Conservation (phyloP, 2,113 vertebrate species). For the Callipepla californica region DNA sequence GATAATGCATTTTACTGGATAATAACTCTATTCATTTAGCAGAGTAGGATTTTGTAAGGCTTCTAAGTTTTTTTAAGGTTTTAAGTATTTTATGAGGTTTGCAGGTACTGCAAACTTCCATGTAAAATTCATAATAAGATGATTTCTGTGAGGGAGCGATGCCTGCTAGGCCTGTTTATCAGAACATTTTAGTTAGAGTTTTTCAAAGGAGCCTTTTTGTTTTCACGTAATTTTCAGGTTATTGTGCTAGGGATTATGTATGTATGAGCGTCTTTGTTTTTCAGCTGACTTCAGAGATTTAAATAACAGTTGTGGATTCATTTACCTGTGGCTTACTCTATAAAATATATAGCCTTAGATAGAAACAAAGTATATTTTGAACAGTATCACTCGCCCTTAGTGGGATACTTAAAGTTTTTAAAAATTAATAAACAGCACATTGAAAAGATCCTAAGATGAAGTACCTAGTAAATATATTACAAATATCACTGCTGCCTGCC, state of each 20-base stretch:
- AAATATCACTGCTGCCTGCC: conserved; percentile 13
- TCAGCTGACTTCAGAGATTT: conserved; percentile 76
- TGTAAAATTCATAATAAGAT: conserved; percentile 70
- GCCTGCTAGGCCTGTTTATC: conserved; percentile 58
- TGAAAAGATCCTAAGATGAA: conserved; percentile 23
- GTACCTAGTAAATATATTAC: not conserved
- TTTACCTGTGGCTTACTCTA: conserved; percentile 42
- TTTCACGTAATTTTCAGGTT: conserved; percentile 71
- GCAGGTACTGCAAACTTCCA: conserved; percentile 62
- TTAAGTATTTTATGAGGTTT: conserved; percentile 41
- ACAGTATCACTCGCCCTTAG: conserved; percentile 19
- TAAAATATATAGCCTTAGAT: conserved; percentile 64
- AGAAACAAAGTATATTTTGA: conserved; percentile 45
- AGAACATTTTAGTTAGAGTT: conserved; percentile 58
- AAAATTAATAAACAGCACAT: conserved; percentile 59
- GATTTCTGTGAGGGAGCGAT: conserved; percentile 57
- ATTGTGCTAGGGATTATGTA: conserved; percentile 59
- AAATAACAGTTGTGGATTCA: conserved; percentile 68
- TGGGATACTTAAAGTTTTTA: conserved; percentile 37
- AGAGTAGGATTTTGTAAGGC: conserved; percentile 62
- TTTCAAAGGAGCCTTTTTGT: conserved; percentile 57
- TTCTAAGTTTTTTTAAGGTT: conserved; percentile 40
- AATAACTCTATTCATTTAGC: conserved; percentile 59
- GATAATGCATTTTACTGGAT: conserved; percentile 52
- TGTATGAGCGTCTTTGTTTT: conserved; percentile 68